These are phyloP conservation scores for Himalopsyche japonica DNA, from an alignment of 2,888 invertebrate genomes.

Conservation along the genomic window DNA sequence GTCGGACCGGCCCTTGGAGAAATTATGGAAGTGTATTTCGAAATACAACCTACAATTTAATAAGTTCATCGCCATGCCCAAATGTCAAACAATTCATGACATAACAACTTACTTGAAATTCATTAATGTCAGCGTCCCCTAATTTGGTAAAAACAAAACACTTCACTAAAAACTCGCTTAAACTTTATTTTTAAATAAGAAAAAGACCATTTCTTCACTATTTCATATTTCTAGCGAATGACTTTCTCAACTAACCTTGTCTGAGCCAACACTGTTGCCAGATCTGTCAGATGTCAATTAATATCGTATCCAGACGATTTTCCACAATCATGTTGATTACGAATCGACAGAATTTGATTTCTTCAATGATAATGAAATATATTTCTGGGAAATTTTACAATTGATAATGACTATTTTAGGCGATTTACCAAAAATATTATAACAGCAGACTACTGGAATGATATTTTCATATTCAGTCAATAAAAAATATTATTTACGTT, in stretches of 20 bases:
- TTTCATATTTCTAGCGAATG: background rate
- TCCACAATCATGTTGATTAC: background rate
- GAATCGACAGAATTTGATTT: too few relatives aligned
- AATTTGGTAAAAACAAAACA: background rate
- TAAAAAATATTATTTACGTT: too few relatives aligned
- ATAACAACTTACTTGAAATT: conserved; percentile 23
- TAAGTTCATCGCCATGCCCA: background rate
- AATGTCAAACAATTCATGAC: conserved; percentile 8
- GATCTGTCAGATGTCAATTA: background rate
- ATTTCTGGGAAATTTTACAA: too few relatives aligned
- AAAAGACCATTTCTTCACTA: background rate
- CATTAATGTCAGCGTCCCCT: background rate
- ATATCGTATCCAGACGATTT: background rate
- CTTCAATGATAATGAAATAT: too few relatives aligned
- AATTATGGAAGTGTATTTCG: background rate
- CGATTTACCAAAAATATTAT: too few relatives aligned
- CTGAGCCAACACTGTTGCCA: background rate
- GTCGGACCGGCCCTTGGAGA: background rate
- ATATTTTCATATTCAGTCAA: too few relatives aligned
- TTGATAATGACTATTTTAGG: too few relatives aligned
- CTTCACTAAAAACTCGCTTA: background rate
- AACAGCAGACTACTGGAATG: too few relatives aligned
- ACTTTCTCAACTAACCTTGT: background rate
- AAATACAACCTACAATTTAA: conserved; percentile 2
- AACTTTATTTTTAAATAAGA: background rate